Evolutionary conservation across 2,797 vertebrate genomes (phyloP).

Genomic region (Danio albolineatus): DNA sequence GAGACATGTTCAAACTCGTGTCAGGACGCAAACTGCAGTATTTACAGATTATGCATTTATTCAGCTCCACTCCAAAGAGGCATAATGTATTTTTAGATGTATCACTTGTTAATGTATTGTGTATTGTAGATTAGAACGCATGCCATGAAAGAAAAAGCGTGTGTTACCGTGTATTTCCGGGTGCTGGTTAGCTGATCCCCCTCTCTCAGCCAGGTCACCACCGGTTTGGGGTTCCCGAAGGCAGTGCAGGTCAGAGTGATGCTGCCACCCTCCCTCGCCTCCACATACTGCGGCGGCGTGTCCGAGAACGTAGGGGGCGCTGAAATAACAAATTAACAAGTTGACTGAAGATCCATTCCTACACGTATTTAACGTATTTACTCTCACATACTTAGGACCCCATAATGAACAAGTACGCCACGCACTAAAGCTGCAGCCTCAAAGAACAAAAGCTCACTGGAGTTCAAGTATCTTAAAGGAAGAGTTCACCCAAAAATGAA

Average conservation of each 20-base stretch:
- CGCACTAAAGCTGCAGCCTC: neutral
- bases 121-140: neutral
- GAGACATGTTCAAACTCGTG: no score
- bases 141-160: neutral
- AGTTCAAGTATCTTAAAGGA: no score
- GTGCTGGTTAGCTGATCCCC: constrained; percentile 87
- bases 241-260: constrained; percentile 93
- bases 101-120: no score
- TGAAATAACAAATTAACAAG: constrained; percentile 68
- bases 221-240: constrained; percentile 97
- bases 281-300: constrained; percentile 95
- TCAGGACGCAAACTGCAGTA: no score
- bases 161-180: constrained; percentile 91
- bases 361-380: neutral
- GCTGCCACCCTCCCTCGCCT: constrained; percentile 95
- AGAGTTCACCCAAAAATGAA: no score
- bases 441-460: neutral
- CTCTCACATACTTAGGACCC: neutral
- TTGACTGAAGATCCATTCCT: neutral
- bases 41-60: no score
- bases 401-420: neutral
- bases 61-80: no score
- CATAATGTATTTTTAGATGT: no score
- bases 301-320: constrained; percentile 96
- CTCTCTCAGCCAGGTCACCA: constrained; percentile 96